Conservation (phyloP, 2,113 vertebrate species). For the Colossoma macropomum region DNA sequence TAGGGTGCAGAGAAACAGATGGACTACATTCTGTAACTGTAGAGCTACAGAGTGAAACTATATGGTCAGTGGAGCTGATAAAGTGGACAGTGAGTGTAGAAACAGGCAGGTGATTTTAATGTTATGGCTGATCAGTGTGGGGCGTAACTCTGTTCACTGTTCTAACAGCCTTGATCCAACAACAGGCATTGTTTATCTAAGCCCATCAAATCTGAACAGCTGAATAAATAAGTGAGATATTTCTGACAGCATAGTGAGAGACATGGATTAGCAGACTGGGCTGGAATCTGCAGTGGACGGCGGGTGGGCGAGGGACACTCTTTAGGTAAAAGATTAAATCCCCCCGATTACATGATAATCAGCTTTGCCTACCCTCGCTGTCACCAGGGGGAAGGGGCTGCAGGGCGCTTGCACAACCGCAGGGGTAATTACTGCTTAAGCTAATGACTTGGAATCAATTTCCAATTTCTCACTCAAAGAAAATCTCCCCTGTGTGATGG, state of each 20-base stretch:
- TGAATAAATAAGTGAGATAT: background rate
- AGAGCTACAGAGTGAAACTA: too few relatives aligned
- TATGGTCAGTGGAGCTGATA: too few relatives aligned
- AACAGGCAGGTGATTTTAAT: too few relatives aligned
- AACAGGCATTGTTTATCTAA: too few relatives aligned
- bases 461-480: slow-evolving; percentile 53
- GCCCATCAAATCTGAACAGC: too few relatives aligned
- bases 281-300: slow-evolving; percentile 11
- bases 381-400: slow-evolving; percentile 27
- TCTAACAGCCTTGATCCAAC: too few relatives aligned
- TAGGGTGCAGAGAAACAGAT: too few relatives aligned
- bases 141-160: too few relatives aligned
- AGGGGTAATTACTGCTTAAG: slow-evolving; percentile 69
- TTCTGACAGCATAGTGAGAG: background rate
- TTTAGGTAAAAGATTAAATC: slow-evolving; percentile 68
- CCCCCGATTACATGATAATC: slow-evolving; percentile 71
- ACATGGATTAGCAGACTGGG: background rate
- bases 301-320: background rate
- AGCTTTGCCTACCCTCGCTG: slow-evolving; percentile 65
- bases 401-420: slow-evolving; percentile 40
- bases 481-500: slow-evolving; percentile 26
- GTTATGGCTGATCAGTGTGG: too few relatives aligned
- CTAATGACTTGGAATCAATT: slow-evolving; percentile 64
- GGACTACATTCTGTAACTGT: too few relatives aligned
- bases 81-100: too few relatives aligned